Evolutionary conservation across 2,113 vertebrate species (phyloP).

Genomic region (Leptobrachium ailaonicum): DNA sequence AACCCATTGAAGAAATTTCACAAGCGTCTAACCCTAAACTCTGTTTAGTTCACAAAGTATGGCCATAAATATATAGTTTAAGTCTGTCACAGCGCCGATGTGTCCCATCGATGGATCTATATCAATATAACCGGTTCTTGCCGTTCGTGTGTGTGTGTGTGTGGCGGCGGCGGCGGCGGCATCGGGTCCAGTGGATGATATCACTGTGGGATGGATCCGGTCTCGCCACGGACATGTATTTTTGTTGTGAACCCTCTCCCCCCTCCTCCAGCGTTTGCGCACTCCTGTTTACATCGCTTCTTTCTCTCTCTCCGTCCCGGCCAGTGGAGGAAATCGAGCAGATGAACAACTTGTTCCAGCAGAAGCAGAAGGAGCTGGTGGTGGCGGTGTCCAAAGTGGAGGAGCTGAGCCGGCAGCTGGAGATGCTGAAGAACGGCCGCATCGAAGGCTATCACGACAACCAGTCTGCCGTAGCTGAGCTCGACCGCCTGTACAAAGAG

Average conservation of each 20-base stretch:
- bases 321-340: conserved; percentile 97
- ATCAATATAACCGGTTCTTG: no score
- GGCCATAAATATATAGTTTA: no score
- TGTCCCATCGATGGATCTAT: no score
- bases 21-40: no score
- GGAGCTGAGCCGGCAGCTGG: conserved; percentile 90
- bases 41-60: no score
- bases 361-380: conserved; percentile 92
- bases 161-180: no score
- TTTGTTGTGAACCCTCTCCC: neutral
- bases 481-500: conserved; percentile 93
- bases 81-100: no score
- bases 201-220: no score
- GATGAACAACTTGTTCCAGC: conserved; percentile 97
- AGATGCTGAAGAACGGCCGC: conserved; percentile 90
- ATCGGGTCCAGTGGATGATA: no score
- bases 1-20: no score
- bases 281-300: neutral
- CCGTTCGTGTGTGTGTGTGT: no score
- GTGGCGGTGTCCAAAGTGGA: conserved; percentile 90
- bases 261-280: neutral
- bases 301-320: conserved; percentile 49
- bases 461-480: conserved; percentile 88
- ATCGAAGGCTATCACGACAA: conserved; percentile 85
- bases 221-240: conserved; percentile 16